A percentile compares a stretch with the other conserved stretches of the same genome.
Evolutionary conservation across 2,113 vertebrate genomes (phyloP).

Genomic region (Centropus unirufus): DNA sequence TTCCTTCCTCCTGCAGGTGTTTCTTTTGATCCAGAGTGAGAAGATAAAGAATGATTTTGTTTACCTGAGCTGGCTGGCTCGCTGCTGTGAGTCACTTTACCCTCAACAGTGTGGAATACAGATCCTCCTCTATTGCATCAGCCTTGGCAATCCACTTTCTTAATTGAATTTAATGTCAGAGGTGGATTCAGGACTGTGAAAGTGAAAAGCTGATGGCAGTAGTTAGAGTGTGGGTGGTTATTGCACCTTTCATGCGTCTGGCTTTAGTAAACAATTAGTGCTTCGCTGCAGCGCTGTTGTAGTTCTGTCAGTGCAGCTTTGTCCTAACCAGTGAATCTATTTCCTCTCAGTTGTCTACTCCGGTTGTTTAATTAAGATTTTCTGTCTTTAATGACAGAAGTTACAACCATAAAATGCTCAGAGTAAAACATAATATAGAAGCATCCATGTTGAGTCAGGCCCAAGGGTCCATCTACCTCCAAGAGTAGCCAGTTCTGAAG

Average conservation of each 20-base stretch:
- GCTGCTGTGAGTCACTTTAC: slow-evolving; percentile 89
- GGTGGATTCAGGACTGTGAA: slow-evolving; percentile 34
- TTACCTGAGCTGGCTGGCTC: slow-evolving; percentile 95
- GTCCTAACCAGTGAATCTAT: neutral
- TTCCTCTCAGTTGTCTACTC: neutral
- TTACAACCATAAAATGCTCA: neutral
- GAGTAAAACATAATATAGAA: neutral
- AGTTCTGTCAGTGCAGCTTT: neutral
- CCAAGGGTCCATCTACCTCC: neutral
- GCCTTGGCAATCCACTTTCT: slow-evolving; percentile 11
- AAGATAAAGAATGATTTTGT: slow-evolving; percentile 96
- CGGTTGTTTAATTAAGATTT: neutral
- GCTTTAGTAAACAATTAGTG: slow-evolving; percentile 7
- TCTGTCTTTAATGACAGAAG: neutral
- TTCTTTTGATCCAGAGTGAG: slow-evolving; percentile 94
- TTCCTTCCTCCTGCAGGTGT: slow-evolving; percentile 80
- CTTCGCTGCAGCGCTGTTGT: neutral
- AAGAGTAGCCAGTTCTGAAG: neutral
- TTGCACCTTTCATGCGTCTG: slow-evolving; percentile 7
- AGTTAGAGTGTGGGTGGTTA: slow-evolving; percentile 4
- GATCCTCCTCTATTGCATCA: slow-evolving; percentile 43
- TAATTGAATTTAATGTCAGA: slow-evolving; percentile 51
- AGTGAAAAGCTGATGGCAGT: slow-evolving; percentile 29
- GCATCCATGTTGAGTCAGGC: neutral
- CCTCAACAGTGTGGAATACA: slow-evolving; percentile 15